phyloP scores from a whole-genome alignment of 2,888 invertebrate genomes.

The Trichogramma dendrolimi region DNA sequence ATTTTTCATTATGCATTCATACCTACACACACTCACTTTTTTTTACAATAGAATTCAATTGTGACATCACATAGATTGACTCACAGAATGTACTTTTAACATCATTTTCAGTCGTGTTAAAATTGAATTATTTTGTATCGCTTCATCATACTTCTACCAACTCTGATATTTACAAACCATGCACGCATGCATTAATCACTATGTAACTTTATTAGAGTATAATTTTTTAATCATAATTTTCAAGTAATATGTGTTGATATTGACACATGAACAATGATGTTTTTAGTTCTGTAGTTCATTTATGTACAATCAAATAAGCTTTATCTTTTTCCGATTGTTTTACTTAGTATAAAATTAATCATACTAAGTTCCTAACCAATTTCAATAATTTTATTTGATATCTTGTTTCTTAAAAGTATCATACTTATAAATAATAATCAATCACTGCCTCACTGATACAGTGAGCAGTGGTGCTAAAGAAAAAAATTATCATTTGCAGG shows the following conservation, averaged over 20 bases:
- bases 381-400: constrained; percentile 47
- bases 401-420: too few relatives aligned
- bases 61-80: too few relatives aligned
- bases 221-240: constrained; percentile 27
- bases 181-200: constrained; percentile 40
- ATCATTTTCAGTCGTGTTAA: too few relatives aligned
- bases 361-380: constrained; percentile 31
- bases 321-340: neutral
- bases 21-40: too few relatives aligned
- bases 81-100: too few relatives aligned
- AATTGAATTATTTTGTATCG: too few relatives aligned
- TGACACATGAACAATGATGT: constrained; percentile 23
- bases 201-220: constrained; percentile 27
- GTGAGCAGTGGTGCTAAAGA: constrained; percentile 35
- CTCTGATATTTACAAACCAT: constrained; percentile 44
- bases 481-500: too few relatives aligned
- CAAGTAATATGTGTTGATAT: constrained; percentile 16
- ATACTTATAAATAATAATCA: constrained; percentile 36
- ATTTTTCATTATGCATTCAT: too few relatives aligned
- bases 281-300: constrained; percentile 11
- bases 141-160: neutral
- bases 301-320: constrained; percentile 21
- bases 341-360: constrained; percentile 29
- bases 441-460: constrained; percentile 50
- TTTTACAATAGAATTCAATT: too few relatives aligned